Conservation (phyloP, 2,113 vertebrate species). For the Octodon degus region DNA sequence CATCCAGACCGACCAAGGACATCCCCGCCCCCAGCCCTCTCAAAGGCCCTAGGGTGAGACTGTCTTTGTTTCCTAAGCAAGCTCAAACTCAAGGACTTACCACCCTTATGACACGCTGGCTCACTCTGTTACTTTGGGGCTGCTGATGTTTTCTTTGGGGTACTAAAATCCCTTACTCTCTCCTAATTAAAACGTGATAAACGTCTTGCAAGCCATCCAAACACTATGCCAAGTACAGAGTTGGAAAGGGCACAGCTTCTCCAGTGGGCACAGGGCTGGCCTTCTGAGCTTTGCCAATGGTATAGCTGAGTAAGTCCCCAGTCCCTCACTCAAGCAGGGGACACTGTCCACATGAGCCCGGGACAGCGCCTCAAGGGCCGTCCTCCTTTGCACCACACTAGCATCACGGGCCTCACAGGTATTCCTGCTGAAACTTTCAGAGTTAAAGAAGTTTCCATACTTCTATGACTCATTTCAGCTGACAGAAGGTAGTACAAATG, state of each 20-base stretch:
- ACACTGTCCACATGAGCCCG: constrained; percentile 38
- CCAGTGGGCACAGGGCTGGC: constrained; percentile 73
- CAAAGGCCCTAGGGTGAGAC: background rate
- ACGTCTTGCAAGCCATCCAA: constrained; percentile 73
- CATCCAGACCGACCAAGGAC: constrained; percentile 41
- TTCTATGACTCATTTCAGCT: constrained; percentile 59
- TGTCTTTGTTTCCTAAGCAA: background rate
- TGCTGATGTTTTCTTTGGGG: constrained; percentile 68
- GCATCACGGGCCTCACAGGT: constrained; percentile 43
- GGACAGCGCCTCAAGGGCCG: constrained; percentile 64
- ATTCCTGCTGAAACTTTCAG: constrained; percentile 63
- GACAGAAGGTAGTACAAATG: background rate
- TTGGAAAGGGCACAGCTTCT: constrained; percentile 77
- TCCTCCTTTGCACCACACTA: constrained; percentile 66
- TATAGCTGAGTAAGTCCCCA: constrained; percentile 72
- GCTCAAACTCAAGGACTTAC: constrained; percentile 31
- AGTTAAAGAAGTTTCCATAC: constrained; percentile 51
- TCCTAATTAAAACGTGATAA: constrained; percentile 82
- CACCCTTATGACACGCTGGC: background rate
- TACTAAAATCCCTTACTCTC: constrained; percentile 67
- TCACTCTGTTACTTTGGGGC: constrained; percentile 53
- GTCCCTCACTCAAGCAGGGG: constrained; percentile 70
- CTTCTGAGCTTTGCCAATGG: constrained; percentile 78
- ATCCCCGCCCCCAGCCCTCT: background rate
- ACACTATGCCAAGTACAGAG: constrained; percentile 72